These are phyloP conservation scores for Aleiodes testaceus DNA, from an alignment of 2,888 invertebrate species.

Conservation along the genomic window DNA sequence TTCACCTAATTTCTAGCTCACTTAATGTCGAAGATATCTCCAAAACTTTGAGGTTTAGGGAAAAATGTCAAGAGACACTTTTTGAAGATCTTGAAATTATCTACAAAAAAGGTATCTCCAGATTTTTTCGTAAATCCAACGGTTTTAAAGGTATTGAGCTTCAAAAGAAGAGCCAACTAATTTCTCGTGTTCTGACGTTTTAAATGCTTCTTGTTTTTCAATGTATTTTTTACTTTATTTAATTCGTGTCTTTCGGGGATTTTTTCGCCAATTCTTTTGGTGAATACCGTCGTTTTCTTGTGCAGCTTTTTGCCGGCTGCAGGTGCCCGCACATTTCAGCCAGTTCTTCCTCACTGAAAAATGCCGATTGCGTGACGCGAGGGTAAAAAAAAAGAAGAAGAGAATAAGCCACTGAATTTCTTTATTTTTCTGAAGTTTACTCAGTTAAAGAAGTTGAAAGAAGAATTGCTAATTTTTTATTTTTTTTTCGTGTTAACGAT, in stretches of 20 bases:
- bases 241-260: constrained; percentile 20
- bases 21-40: no score
- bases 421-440: neutral
- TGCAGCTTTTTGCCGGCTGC: constrained; percentile 41
- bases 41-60: no score
- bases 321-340: constrained; percentile 48
- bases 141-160: no score
- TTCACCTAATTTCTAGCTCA: neutral
- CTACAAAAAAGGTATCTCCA: no score
- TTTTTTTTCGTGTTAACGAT: no score
- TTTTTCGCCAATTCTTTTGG: constrained; percentile 11
- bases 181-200: neutral
- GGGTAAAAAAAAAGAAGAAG: neutral
- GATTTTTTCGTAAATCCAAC: no score
- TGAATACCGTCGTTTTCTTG: constrained; percentile 10
- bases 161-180: no score
- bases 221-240: neutral
- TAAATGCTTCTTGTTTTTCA: constrained; percentile 17
- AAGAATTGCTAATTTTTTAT: no score
- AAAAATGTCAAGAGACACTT: no score
- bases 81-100: no score
- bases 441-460: no score
- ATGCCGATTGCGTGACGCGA: constrained; percentile 20
- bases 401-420: constrained; percentile 3
- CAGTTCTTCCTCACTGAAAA: constrained; percentile 8